Evolutionary conservation across 2,113 vertebrate genomes (phyloP), one percentile per base, ranked within the genome.

Genomic region (Onychorhynchus coronatus): DNA sequence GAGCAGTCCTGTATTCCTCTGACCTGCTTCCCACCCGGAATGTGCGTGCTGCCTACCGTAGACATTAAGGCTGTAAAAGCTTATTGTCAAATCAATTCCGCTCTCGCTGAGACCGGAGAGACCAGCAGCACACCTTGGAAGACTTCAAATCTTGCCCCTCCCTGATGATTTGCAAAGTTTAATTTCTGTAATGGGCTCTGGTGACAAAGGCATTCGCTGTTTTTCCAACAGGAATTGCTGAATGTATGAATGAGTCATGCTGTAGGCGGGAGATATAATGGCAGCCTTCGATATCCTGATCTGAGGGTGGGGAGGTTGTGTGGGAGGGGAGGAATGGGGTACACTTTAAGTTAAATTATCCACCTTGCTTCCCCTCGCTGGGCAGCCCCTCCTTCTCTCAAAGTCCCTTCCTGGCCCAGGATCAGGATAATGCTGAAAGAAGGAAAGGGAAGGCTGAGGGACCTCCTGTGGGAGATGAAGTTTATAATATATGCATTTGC

Each of bases 401-500:
- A n/a, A 89, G 70, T 83, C 81, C 50, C 92, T 41, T 66, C 81
- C 63, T 94, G 56, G 82, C 68, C 58, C 1, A 0, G 35, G 52
- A 74, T 83, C 72, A 95, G 52, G 94, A 73, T 81, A 53, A 30
- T 47, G 92, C 71, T 83, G 55, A 9, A 79, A 62, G 92, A 89
- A 49, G 91, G 91, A 67, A 88, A 84, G 56, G 91, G 86, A 92
- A 95, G 82, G 79, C 90, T 93, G 62, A 96, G 85, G 62, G 70
- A 91, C 92, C 78, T 98, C 96, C 96, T 91, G 71, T 68, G 96
- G 92, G 96, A 97, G 95, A 70, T 71, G 52, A 96, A 96, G 96
- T 97, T 96, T 97, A 95, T 97, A 97, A 97, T 97, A 96, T 97
- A 96, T 90, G 93, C 97, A 91, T 97, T 95, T 98, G 97, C 97